phyloP scores from a whole-genome alignment of 2,888 invertebrate genomes.

The Parnassius smintheus region DNA sequence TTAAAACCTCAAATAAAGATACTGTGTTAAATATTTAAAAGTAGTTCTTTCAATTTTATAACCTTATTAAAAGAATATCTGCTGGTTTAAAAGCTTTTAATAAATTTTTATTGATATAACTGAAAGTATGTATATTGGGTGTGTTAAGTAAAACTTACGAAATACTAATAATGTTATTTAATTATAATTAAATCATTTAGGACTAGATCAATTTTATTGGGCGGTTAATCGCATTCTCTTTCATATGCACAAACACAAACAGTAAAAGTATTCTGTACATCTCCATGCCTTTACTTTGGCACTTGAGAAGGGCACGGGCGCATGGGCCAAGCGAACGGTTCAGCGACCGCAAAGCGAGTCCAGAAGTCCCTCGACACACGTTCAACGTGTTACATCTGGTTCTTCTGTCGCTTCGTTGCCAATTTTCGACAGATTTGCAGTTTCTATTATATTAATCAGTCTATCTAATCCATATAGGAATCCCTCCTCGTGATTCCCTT shows the following conservation, averaged over 20 bases:
- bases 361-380: slow-evolving; percentile 56
- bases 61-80: too few relatives aligned
- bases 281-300: slow-evolving; percentile 58
- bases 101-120: too few relatives aligned
- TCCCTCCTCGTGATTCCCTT: slow-evolving; percentile 99
- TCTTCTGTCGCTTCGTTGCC: slow-evolving; percentile 52
- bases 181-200: slow-evolving; percentile 41
- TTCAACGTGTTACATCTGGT: slow-evolving; percentile 75
- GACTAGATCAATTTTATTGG: slow-evolving; percentile 70
- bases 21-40: too few relatives aligned
- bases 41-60: too few relatives aligned
- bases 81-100: too few relatives aligned
- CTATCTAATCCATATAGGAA: slow-evolving; percentile 95
- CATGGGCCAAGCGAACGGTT: slow-evolving; percentile 54
- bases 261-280: slow-evolving; percentile 55
- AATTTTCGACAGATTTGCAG: slow-evolving; percentile 50
- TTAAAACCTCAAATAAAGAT: too few relatives aligned
- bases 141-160: slow-evolving; percentile 34
- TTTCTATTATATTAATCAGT: slow-evolving; percentile 86
- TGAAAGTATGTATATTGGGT: too few relatives aligned
- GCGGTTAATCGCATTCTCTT: slow-evolving; percentile 67
- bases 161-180: slow-evolving; percentile 34
- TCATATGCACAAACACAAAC: slow-evolving; percentile 64
- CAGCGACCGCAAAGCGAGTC: slow-evolving; percentile 66
- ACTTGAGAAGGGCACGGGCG: slow-evolving; percentile 47